Conservation (phyloP, 1,140 invertebrate genomes). For the Lepidostoma basale region DNA sequence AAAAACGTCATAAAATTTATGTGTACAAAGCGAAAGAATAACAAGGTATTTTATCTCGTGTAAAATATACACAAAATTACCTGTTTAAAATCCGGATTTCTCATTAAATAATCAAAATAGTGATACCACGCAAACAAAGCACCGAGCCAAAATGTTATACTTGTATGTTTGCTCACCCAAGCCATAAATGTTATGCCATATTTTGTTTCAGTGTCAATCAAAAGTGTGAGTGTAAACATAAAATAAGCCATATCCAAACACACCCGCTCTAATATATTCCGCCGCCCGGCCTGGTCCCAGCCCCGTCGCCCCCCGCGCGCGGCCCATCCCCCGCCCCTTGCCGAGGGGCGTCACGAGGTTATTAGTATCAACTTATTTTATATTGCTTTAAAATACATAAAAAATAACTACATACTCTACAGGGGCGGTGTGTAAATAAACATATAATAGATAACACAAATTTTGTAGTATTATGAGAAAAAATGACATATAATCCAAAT, state of each 20-base stretch:
- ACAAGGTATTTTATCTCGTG: too few species aligned
- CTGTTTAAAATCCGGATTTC: too few species aligned
- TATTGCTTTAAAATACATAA: too few species aligned
- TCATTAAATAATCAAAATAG: not conserved
- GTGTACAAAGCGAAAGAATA: too few species aligned
- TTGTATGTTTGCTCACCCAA: slow-evolving; percentile 8
- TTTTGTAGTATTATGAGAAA: too few species aligned
- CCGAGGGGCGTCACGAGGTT: not conserved
- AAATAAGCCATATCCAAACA: slow-evolving; percentile 25
- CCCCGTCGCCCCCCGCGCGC: not conserved
- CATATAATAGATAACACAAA: too few species aligned
- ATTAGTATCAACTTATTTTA: slow-evolving; percentile 21
- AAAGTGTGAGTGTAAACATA: slow-evolving; percentile 20
- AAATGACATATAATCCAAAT: too few species aligned
- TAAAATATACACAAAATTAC: too few species aligned
- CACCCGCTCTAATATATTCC: slow-evolving; percentile 18
- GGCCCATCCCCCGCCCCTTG: not conserved
- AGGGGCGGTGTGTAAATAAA: too few species aligned
- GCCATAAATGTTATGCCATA: slow-evolving; percentile 20
- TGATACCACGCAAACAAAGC: not conserved
- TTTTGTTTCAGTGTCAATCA: slow-evolving; percentile 27
- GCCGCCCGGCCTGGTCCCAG: not conserved
- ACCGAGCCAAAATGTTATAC: not conserved
- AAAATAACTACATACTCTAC: too few species aligned
- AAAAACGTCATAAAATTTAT: too few species aligned